Conservation (phyloP, 2,797 vertebrate species). For the Hypotaenidia okinawae region DNA sequence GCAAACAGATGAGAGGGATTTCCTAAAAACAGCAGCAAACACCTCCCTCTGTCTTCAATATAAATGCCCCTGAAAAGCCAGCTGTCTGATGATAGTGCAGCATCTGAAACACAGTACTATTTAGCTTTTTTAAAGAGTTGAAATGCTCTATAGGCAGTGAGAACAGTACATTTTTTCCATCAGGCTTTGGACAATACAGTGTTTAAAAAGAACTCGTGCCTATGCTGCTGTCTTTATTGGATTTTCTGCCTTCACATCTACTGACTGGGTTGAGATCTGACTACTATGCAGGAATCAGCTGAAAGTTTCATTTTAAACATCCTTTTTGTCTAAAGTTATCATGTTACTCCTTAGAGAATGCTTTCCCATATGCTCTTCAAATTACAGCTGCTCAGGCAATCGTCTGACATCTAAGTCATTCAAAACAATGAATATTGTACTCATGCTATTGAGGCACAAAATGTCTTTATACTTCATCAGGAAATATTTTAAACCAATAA, state of each 20-base stretch:
- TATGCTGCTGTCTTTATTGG: not conserved
- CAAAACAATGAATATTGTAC: slow-evolving; percentile 12
- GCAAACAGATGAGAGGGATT: not conserved
- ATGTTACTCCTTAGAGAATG: not conserved
- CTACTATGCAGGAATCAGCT: not conserved
- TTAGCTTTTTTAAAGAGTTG: not conserved
- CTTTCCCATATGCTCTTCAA: not conserved
- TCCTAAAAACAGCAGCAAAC: not conserved
- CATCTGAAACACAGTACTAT: not conserved
- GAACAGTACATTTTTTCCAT: not conserved
- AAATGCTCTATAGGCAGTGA: not conserved
- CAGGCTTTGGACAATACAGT: not conserved
- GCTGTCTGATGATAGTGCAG: not conserved
- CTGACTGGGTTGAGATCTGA: not conserved
- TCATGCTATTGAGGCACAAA: not conserved
- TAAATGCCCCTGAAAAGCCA: not conserved
- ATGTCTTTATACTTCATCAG: not conserved
- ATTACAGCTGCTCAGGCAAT: not conserved
- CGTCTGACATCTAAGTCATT: not conserved
- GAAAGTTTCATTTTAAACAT: not conserved
- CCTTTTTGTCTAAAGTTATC: not conserved
- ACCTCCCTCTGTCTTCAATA: not conserved
- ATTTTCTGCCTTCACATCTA: not conserved
- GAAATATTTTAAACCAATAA: slow-evolving; percentile 19
- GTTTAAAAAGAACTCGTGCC: not conserved